Conservation (phyloP, 2,797 vertebrate genomes). For the Neomorphus geoffroyi region DNA sequence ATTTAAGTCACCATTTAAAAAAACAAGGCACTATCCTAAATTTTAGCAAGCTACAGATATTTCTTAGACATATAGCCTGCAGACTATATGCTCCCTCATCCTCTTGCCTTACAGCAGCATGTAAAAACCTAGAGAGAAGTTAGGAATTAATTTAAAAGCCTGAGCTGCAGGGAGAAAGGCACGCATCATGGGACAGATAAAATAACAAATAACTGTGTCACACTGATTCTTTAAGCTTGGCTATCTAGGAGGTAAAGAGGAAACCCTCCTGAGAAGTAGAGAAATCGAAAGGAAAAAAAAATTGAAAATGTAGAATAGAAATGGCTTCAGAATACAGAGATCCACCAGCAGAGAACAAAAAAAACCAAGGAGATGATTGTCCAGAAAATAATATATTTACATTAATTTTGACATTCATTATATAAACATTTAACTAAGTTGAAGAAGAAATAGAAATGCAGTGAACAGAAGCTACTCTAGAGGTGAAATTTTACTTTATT, state of each 20-base stretch:
- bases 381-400: not conserved
- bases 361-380: not conserved
- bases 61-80: not conserved
- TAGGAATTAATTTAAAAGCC: not conserved
- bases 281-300: not conserved
- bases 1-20: not conserved
- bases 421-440: not conserved
- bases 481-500: not conserved
- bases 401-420: not conserved
- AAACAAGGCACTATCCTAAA: not conserved
- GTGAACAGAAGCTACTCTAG: not conserved
- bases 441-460: not conserved
- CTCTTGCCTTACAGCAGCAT: not conserved
- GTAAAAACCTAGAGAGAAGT: not conserved
- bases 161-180: not conserved
- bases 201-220: not conserved
- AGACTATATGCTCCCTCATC: not conserved
- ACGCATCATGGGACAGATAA: not conserved
- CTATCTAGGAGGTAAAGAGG: not conserved
- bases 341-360: not conserved
- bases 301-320: not conserved
- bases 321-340: not conserved
- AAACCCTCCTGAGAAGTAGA: not conserved
- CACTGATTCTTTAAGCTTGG: conserved; percentile 6
- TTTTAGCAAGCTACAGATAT: not conserved